phyloP scores from a whole-genome alignment of 1,140 invertebrate genomes.

The Anoplolepis gracilipes region DNA sequence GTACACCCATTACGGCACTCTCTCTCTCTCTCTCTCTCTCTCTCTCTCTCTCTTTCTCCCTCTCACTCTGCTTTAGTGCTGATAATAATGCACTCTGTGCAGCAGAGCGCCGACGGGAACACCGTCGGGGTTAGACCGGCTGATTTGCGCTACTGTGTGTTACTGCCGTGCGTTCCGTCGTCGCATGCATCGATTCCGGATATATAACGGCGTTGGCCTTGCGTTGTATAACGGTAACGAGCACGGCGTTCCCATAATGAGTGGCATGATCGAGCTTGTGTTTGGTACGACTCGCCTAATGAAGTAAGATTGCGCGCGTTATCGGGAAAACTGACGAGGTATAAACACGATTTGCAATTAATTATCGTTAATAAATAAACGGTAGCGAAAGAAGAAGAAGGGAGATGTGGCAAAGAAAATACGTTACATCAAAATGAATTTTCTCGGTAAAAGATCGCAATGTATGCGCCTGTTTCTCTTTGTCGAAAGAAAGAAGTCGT shows the following conservation, averaged over 20 bases:
- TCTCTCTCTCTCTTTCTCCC: constrained; percentile 33
- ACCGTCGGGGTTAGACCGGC: constrained; percentile 58
- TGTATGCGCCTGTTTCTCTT: neutral
- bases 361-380: constrained; percentile 24
- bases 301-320: constrained; percentile 56
- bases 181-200: constrained; percentile 64
- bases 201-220: constrained; percentile 4
- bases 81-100: constrained; percentile 70
- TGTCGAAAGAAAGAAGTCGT: neutral
- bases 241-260: constrained; percentile 61
- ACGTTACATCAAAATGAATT: neutral
- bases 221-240: constrained; percentile 44
- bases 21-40: constrained; percentile 7
- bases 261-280: constrained; percentile 35
- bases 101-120: constrained; percentile 38
- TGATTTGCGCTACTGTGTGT: constrained; percentile 64
- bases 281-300: constrained; percentile 60
- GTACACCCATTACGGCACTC: constrained; percentile 58
- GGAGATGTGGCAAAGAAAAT: neutral
- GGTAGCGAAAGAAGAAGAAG: constrained; percentile 1
- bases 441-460: neutral
- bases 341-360: constrained; percentile 4
- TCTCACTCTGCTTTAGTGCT: constrained; percentile 2
- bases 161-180: constrained; percentile 45
- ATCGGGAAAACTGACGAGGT: neutral